Evolutionary conservation across 2,888 invertebrate genomes (phyloP).

Genomic region (Oscheius myriophilus): DNA sequence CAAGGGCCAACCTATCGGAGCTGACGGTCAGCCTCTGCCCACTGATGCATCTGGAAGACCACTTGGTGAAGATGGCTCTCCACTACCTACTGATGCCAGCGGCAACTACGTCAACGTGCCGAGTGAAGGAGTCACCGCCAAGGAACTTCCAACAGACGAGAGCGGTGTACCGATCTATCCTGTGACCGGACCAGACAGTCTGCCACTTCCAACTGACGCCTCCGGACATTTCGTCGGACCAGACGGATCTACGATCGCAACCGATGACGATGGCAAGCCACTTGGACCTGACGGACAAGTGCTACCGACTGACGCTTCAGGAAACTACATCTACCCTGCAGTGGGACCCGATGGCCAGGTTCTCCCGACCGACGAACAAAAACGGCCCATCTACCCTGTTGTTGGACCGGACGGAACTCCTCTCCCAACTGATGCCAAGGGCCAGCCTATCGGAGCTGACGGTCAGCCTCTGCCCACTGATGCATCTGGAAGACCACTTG

Average conservation of each 20-base stretch:
- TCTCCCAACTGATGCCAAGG: constrained; percentile 12
- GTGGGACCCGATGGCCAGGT: constrained; percentile 32
- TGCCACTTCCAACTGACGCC: constrained; percentile 31
- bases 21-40: constrained; percentile 38
- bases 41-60: constrained; percentile 35
- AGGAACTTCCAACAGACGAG: neutral
- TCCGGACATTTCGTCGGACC: constrained; percentile 30
- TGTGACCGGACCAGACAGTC: constrained; percentile 25
- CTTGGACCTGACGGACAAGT: constrained; percentile 29
- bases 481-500: constrained; percentile 34
- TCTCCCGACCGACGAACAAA: constrained; percentile 13
- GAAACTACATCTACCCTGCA: constrained; percentile 37
- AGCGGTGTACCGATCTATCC: constrained; percentile 20
- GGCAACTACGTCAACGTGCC: constrained; percentile 6
- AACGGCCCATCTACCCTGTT: constrained; percentile 13
- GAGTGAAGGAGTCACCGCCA: neutral
- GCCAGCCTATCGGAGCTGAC: constrained; percentile 11
- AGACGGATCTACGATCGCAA: constrained; percentile 21
- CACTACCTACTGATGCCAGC: neutral
- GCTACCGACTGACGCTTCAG: constrained; percentile 42
- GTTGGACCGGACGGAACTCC: constrained; percentile 25
- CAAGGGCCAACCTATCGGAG: constrained; percentile 34
- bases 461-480: constrained; percentile 38
- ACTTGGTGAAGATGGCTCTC: constrained; percentile 17
- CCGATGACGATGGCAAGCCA: constrained; percentile 24